Evolutionary conservation across 2,888 invertebrate genomes (phyloP).

Genomic region (Sturmia bella): DNA sequence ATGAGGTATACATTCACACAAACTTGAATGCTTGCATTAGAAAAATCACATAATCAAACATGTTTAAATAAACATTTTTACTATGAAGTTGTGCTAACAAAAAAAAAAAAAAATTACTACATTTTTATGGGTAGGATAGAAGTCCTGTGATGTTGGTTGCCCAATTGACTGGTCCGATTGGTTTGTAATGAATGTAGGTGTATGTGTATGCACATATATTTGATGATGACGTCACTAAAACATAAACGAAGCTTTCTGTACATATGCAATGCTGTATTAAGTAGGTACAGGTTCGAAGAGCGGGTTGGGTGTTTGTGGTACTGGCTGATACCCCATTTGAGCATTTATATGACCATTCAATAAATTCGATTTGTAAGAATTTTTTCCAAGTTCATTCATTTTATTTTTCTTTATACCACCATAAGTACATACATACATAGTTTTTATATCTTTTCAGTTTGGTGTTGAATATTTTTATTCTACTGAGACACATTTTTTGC

Average conservation of each 20-base stretch:
- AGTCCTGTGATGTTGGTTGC: constrained; percentile 19
- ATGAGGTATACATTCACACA: constrained; percentile 10
- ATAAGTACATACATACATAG: too few relatives aligned
- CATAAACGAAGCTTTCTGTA: neutral
- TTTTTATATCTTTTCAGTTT: constrained; percentile 30
- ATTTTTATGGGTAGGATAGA: constrained; percentile 37
- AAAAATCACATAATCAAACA: constrained; percentile 4
- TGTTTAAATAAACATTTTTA: constrained; percentile 28
- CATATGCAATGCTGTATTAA: too few relatives aligned
- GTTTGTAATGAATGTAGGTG: neutral
- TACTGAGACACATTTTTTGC: constrained; percentile 46
- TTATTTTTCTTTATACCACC: constrained; percentile 27
- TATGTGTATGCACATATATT: constrained; percentile 1
- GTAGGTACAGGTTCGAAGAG: too few relatives aligned
- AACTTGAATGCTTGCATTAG: neutral
- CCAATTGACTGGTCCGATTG: constrained; percentile 28
- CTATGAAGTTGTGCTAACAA: constrained; percentile 21
- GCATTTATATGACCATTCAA: constrained; percentile 17
- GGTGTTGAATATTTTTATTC: constrained; percentile 53
- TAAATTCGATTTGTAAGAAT: constrained; percentile 53
- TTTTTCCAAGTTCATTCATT: constrained; percentile 41
- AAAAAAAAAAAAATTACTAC: constrained; percentile 6
- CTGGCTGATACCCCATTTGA: constrained; percentile 1
- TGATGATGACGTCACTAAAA: constrained; percentile 43
- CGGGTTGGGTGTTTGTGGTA: neutral